Evolutionary conservation across 1,140 invertebrate species (phyloP).

Genomic region (Riptortus pedestris): DNA sequence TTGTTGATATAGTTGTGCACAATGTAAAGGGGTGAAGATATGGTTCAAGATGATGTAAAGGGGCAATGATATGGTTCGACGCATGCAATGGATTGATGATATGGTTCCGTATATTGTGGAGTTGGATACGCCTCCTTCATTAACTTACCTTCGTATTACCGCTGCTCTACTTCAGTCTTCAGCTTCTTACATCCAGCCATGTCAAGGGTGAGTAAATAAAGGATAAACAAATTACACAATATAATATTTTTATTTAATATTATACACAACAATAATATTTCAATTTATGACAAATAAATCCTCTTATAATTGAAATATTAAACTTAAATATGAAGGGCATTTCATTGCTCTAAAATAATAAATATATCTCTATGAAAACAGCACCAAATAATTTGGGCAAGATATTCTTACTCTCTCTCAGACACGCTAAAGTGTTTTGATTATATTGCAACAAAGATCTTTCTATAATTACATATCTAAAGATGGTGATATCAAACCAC

Average conservation of each 20-base stretch:
- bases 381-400: slow-evolving; percentile 9
- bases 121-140: too few relatives aligned
- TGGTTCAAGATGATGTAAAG: too few relatives aligned
- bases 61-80: too few relatives aligned
- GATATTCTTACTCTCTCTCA: background rate
- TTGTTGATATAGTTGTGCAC: too few relatives aligned
- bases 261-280: slow-evolving; percentile 12
- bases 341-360: background rate
- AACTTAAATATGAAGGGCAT: slow-evolving; percentile 10
- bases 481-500: background rate
- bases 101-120: too few relatives aligned
- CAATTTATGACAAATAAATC: slow-evolving; percentile 6
- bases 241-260: background rate
- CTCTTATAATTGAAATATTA: slow-evolving; percentile 16
- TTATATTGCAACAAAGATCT: slow-evolving; percentile 2
- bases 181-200: too few relatives aligned
- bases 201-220: background rate
- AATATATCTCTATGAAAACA: slow-evolving; percentile 8
- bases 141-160: too few relatives aligned
- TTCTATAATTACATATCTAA: background rate
- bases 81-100: too few relatives aligned
- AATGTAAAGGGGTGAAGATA: too few relatives aligned
- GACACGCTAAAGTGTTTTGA: slow-evolving; percentile 4
- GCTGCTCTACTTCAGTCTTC: too few relatives aligned
- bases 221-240: background rate